Conservation (phyloP, 2,113 vertebrate genomes). For the Zosterops lateralis region DNA sequence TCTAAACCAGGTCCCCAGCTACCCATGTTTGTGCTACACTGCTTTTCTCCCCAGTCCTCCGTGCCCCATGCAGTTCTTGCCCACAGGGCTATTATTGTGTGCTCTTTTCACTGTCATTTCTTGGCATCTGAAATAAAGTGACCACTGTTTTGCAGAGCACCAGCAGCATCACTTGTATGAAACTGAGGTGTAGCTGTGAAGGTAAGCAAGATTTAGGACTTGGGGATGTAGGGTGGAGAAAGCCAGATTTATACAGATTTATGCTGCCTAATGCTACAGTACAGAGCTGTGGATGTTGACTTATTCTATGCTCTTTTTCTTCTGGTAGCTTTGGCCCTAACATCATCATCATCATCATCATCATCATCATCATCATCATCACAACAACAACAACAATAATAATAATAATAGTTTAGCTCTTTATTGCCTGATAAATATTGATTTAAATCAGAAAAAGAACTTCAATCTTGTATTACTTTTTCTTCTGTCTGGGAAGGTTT, state of each 20-base stretch:
- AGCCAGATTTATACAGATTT: neutral
- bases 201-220: fast-evolving
- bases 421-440: neutral
- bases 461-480: neutral
- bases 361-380: too few species aligned
- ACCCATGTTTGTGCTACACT: neutral
- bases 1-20: neutral
- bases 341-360: too few species aligned
- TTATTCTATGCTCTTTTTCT: neutral
- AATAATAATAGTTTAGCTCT: neutral
- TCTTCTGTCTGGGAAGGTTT: neutral
- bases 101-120: neutral
- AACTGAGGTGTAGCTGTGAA: neutral
- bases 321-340: neutral
- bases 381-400: too few species aligned
- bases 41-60: neutral
- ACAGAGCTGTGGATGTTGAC: neutral
- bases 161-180: neutral
- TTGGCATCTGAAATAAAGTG: neutral
- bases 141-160: neutral
- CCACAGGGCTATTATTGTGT: neutral
- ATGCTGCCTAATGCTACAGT: neutral
- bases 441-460: neutral
- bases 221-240: neutral
- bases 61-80: neutral